These are phyloP conservation scores for Pristionchus maxplancki DNA, from an alignment of 2,888 invertebrate genomes.

Conservation along the genomic window DNA sequence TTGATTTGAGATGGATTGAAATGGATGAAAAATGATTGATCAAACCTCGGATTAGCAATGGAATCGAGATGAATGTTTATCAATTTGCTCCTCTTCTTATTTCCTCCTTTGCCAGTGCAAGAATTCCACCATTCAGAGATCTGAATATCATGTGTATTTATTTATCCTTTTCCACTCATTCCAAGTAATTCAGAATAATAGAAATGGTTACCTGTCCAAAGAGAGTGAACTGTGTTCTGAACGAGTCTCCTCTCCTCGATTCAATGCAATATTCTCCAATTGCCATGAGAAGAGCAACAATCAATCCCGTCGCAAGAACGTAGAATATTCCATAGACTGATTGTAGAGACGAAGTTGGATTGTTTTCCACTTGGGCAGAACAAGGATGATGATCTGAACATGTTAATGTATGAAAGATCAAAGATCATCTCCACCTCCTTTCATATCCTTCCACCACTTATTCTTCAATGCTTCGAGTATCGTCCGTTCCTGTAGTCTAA, in stretches of 20 bases:
- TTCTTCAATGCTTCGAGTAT: constrained; percentile 75
- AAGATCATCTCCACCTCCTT: constrained; percentile 56
- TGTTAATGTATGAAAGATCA: not conserved
- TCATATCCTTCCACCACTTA: constrained; percentile 74
- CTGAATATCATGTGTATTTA: constrained; percentile 52
- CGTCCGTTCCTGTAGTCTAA: constrained; percentile 75
- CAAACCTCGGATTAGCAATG: constrained; percentile 59
- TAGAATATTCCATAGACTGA: constrained; percentile 73
- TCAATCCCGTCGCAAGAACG: constrained; percentile 72
- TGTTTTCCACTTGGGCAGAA: constrained; percentile 50
- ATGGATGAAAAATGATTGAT: not conserved
- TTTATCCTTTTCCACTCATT: not conserved
- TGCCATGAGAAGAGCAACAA: constrained; percentile 70
- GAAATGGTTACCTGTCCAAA: constrained; percentile 61
- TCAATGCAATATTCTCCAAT: constrained; percentile 74
- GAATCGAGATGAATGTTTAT: constrained; percentile 66
- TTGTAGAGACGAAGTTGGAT: constrained; percentile 59
- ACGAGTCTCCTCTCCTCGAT: constrained; percentile 64
- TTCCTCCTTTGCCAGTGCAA: constrained; percentile 53
- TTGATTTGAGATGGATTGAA: not conserved
- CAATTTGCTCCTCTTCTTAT: constrained; percentile 61
- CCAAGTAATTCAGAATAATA: not conserved
- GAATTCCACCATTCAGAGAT: constrained; percentile 65
- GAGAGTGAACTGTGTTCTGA: constrained; percentile 68
- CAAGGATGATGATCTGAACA: constrained; percentile 63